Evolutionary conservation across 2,888 invertebrate genomes (phyloP).

Genomic region (Cataglyphis cursor): DNA sequence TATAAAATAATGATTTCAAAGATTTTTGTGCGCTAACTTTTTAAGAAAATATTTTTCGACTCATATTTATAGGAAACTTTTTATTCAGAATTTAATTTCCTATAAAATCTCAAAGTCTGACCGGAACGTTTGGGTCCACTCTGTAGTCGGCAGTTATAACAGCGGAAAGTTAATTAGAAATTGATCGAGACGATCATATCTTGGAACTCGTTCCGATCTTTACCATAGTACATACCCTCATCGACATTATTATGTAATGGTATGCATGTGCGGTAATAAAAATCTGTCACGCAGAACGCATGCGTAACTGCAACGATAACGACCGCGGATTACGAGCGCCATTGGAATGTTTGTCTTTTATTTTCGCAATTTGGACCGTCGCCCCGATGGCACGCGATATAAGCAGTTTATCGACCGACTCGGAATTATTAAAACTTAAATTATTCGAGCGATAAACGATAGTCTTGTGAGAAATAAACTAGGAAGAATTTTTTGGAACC

Average conservation of each 20-base stretch:
- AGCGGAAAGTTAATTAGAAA: constrained; percentile 8
- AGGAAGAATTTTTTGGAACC: background rate
- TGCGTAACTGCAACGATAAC: constrained; percentile 67
- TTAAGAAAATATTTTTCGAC: no score
- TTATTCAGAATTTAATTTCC: no score
- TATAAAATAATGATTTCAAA: no score
- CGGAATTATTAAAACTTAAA: constrained; percentile 19
- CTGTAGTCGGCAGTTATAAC: background rate
- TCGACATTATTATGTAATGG: constrained; percentile 57
- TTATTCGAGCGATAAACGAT: background rate
- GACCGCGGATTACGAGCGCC: constrained; percentile 62
- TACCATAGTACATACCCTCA: background rate
- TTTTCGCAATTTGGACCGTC: constrained; percentile 50
- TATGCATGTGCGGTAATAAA: constrained; percentile 66
- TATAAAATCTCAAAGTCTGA: no score
- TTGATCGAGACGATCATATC: background rate
- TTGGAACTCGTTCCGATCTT: background rate
- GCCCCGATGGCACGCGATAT: background rate
- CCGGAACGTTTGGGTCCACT: no score
- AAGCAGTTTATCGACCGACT: background rate
- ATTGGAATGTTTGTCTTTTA: constrained; percentile 58
- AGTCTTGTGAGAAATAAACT: background rate
- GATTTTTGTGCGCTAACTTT: no score
- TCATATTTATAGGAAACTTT: no score
- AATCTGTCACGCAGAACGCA: constrained; percentile 60